phyloP scores from a whole-genome alignment of 2,113 vertebrate genomes.

The Xiphorhynchus elegans region DNA sequence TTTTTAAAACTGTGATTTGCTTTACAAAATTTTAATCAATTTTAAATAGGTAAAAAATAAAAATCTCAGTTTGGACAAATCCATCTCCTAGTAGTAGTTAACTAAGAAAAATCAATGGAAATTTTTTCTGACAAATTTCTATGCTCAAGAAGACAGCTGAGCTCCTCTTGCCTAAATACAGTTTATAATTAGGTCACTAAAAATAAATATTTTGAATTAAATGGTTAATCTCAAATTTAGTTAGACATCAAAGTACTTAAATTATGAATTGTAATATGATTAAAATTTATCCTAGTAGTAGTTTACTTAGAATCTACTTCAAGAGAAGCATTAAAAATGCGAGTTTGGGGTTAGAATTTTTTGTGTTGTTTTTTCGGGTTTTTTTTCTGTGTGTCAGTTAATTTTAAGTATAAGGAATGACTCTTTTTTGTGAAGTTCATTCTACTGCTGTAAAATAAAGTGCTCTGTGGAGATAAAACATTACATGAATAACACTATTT shows the following conservation, averaged over 20 bases:
- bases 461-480: neutral
- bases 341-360: neutral
- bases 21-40: neutral
- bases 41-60: neutral
- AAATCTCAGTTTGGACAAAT: neutral
- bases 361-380: neutral
- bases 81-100: neutral
- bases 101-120: neutral
- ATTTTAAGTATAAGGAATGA: neutral
- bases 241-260: neutral
- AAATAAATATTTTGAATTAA: neutral
- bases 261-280: neutral
- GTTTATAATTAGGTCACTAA: neutral
- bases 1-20: neutral
- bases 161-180: neutral
- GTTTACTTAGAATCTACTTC: neutral
- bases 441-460: neutral
- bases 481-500: neutral
- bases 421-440: neutral
- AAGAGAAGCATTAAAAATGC: neutral
- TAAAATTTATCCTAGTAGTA: neutral
- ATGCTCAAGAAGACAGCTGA: neutral
- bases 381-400: neutral
- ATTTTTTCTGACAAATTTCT: neutral
- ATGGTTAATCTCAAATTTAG: neutral